Evolutionary conservation across 1,140 invertebrate genomes (phyloP).

Genomic region (Vanessa atalanta): DNA sequence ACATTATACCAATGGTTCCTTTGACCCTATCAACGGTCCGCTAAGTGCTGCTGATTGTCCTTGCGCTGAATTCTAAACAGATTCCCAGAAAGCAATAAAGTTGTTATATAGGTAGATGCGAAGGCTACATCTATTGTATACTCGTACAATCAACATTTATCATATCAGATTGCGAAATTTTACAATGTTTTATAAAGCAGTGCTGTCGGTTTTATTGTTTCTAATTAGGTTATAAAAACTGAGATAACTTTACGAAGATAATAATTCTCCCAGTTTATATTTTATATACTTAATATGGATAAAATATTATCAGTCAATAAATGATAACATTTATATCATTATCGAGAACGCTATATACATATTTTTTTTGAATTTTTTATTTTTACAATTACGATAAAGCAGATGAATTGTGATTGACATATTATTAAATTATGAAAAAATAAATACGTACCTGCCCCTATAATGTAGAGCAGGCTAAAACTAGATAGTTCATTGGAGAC

Average conservation of each 20-base stretch:
- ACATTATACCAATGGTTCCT: slow-evolving; percentile 68
- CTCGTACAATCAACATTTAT: slow-evolving; percentile 19
- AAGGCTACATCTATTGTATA: slow-evolving; percentile 48
- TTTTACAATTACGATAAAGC: not conserved
- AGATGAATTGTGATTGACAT: too few species aligned
- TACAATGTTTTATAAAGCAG: not conserved
- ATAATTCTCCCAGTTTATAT: not conserved
- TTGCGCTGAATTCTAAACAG: slow-evolving; percentile 69
- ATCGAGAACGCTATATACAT: not conserved
- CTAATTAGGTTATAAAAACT: not conserved
- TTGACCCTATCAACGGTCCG: slow-evolving; percentile 72
- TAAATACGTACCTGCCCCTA: too few species aligned
- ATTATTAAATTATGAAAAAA: too few species aligned
- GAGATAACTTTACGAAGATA: not conserved
- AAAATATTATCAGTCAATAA: not conserved
- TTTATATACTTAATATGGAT: not conserved
- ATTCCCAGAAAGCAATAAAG: slow-evolving; percentile 69
- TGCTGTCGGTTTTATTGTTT: too few species aligned
- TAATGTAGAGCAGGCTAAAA: too few species aligned
- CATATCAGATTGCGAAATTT: slow-evolving; percentile 6
- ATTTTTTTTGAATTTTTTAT: not conserved
- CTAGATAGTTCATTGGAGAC: too few species aligned
- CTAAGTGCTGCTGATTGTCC: slow-evolving; percentile 68
- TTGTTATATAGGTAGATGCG: slow-evolving; percentile 40
- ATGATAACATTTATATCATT: not conserved